Percentiles rank a stretch among this genome's conserved stretches.
Conservation (phyloP, 2,888 invertebrate genomes). For the Thecocarcelia acutangulata region DNA sequence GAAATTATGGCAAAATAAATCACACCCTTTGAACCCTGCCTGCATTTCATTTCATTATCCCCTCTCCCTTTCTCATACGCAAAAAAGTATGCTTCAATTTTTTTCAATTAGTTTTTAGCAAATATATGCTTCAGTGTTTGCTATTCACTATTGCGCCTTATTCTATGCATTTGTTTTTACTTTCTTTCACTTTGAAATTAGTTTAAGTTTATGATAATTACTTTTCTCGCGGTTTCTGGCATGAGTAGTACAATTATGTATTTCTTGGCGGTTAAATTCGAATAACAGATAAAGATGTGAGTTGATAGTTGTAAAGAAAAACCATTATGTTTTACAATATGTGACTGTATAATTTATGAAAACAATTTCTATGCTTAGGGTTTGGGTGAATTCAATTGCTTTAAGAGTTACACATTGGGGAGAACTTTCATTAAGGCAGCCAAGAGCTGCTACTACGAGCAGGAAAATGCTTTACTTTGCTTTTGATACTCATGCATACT, state of each 20-base stretch:
- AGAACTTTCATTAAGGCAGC: neutral
- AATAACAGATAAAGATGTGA: constrained; percentile 33
- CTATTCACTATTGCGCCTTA: neutral
- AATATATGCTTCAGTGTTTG: constrained; percentile 23
- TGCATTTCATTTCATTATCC: neutral
- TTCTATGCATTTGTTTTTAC: constrained; percentile 18
- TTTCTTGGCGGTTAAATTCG: constrained; percentile 43
- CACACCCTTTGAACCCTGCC: neutral
- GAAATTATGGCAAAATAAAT: constrained; percentile 18
- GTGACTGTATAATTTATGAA: constrained; percentile 67
- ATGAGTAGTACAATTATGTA: constrained; percentile 60
- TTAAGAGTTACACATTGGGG: neutral
- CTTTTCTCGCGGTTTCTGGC: constrained; percentile 69
- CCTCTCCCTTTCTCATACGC: too few relatives aligned
- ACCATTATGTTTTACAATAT: constrained; percentile 66
- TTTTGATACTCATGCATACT: too few relatives aligned
- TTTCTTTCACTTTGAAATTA: constrained; percentile 46
- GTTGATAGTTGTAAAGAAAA: constrained; percentile 59
- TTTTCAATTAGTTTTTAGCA: neutral
- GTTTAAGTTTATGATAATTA: constrained; percentile 65
- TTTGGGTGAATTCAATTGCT: constrained; percentile 42
- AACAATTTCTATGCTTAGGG: constrained; percentile 41
- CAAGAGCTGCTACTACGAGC: too few relatives aligned
- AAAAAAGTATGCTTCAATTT: neutral
- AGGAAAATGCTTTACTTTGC: too few relatives aligned